A percentile compares a stretch with the other conserved stretches of the same genome.
phyloP scores from a whole-genome alignment of 2,888 invertebrate genomes.

The Gymnocheta viridis region DNA sequence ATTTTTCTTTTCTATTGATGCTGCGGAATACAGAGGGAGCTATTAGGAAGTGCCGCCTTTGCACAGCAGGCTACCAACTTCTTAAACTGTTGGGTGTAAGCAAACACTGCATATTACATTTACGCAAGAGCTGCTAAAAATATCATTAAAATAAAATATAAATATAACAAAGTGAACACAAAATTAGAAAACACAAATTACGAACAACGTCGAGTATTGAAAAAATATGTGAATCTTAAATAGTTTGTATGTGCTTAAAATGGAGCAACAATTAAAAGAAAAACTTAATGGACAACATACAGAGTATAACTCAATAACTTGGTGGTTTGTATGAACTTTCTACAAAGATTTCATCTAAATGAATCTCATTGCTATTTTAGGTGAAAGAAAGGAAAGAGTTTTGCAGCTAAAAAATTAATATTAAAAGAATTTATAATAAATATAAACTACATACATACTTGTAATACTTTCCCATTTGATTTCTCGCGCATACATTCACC shows the following conservation, averaged over 20 bases:
- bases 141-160: conserved; percentile 36
- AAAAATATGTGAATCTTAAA: not conserved
- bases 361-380: not conserved
- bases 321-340: not conserved
- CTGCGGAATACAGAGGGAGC: not conserved
- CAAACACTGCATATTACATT: not conserved
- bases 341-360: not conserved
- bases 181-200: conserved; percentile 4
- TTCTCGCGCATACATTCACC: not conserved
- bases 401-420: not conserved
- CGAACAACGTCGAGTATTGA: not conserved
- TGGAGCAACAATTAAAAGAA: not conserved
- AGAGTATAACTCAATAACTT: not conserved
- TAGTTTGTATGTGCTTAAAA: not conserved
- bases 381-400: conserved; percentile 20
- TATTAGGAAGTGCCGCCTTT: not conserved
- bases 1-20: not conserved
- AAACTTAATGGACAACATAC: not conserved
- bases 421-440: conserved; percentile 4
- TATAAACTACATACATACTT: not conserved
- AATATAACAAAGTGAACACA: conserved; percentile 1
- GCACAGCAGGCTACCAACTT: not conserved
- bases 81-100: not conserved
- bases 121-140: conserved; percentile 34
- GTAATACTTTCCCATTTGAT: not conserved